phyloP scores from a whole-genome alignment of 2,113 vertebrate species.

The Gambusia holbrooki region DNA sequence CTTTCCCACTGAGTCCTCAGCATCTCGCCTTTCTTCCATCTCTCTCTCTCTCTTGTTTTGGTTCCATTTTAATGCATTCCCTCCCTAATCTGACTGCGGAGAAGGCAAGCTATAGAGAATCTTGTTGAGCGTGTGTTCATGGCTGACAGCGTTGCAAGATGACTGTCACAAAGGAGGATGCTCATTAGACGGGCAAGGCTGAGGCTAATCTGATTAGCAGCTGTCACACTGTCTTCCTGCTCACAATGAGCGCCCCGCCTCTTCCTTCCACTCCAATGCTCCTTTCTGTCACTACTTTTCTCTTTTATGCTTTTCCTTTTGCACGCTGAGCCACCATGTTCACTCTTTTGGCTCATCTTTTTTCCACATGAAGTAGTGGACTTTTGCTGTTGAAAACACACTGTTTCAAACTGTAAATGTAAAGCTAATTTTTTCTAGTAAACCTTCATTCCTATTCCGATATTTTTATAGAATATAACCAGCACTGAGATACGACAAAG shows the following conservation, averaged over 20 bases:
- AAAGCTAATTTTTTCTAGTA: not conserved
- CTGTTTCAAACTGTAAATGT: constrained; percentile 10
- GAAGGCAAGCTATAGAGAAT: constrained; percentile 69
- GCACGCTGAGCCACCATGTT: constrained; percentile 29
- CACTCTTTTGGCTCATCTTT: constrained; percentile 19
- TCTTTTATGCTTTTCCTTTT: constrained; percentile 22
- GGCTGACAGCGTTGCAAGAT: constrained; percentile 73
- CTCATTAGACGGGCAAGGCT: constrained; percentile 82
- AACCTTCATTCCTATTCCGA: not conserved
- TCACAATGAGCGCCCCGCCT: constrained; percentile 66
- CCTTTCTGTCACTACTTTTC: constrained; percentile 41
- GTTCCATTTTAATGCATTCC: constrained; percentile 65
- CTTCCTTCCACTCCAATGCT: constrained; percentile 64
- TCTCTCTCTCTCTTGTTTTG: constrained; percentile 61
- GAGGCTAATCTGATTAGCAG: constrained; percentile 83
- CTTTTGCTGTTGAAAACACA: not conserved
- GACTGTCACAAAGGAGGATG: constrained; percentile 78
- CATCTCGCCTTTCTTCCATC: constrained; percentile 28
- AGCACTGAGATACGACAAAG: not conserved
- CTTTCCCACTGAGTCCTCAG: constrained; percentile 62
- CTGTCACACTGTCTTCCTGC: constrained; percentile 76
- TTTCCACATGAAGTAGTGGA: constrained; percentile 10
- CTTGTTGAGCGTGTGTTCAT: constrained; percentile 74
- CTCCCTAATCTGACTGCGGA: constrained; percentile 73
- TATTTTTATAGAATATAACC: not conserved